A percentile compares a stretch with the other conserved stretches of the same genome.
Evolutionary conservation across 2,113 vertebrate genomes (phyloP).

Genomic region (Carettochelys insculpta): DNA sequence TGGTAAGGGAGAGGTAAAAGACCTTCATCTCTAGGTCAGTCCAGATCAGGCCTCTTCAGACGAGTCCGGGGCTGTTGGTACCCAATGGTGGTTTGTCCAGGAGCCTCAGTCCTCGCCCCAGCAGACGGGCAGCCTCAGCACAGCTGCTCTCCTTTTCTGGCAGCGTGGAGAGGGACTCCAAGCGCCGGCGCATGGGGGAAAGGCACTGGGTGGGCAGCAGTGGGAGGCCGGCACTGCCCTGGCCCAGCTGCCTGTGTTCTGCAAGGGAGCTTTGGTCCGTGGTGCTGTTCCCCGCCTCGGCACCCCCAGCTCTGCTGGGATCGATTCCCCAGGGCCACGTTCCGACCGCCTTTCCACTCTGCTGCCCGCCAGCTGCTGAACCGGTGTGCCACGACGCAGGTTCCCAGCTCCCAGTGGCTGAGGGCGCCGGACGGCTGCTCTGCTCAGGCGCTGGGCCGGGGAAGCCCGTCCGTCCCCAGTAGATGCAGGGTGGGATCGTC

Average conservation of each 20-base stretch:
- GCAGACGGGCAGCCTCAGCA: neutral
- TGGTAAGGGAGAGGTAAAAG: neutral
- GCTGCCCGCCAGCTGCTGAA: neutral
- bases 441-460: slow-evolving; percentile 48
- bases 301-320: rapidly evolving
- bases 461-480: slow-evolving; percentile 78
- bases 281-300: neutral
- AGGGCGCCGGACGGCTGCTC: rapidly evolving
- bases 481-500: slow-evolving; percentile 74
- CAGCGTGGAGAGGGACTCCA: neutral
- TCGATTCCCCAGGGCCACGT: rapidly evolving
- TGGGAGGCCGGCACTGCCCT: neutral
- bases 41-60: neutral
- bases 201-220: neutral
- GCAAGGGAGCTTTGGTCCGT: neutral
- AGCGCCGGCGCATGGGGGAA: neutral
- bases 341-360: neutral
- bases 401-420: no score
- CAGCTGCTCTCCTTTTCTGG: neutral
- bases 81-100: neutral
- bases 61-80: neutral
- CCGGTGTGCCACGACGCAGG: no score
- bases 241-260: neutral
- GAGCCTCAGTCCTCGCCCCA: neutral
- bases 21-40: neutral